Conservation (phyloP, 2,113 vertebrate genomes). For the Lagopus leucura region DNA sequence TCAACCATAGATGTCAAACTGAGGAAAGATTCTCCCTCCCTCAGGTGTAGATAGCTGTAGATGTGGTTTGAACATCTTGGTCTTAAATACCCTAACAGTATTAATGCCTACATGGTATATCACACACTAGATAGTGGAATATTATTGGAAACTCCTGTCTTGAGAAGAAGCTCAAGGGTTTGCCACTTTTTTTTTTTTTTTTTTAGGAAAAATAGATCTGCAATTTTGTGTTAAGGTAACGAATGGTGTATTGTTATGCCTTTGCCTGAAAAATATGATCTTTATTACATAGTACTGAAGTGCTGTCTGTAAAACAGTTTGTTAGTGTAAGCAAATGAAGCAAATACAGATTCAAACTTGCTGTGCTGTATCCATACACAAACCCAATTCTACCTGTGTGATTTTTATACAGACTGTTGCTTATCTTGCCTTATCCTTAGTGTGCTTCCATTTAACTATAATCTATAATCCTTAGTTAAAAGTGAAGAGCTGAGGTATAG, state of each 20-base stretch:
- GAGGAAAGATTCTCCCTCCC: neutral
- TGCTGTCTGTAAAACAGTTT: neutral
- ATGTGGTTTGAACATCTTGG: neutral
- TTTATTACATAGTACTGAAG: conserved; percentile 3
- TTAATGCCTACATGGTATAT: neutral
- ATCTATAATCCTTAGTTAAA: conserved; percentile 4
- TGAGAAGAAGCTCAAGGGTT: neutral
- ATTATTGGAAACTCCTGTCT: neutral
- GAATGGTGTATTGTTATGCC: neutral
- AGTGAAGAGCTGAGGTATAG: neutral
- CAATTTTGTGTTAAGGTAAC: neutral
- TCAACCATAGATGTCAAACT: neutral
- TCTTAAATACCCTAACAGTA: neutral
- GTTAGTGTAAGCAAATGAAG: neutral
- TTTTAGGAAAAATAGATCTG: neutral
- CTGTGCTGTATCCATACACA: neutral
- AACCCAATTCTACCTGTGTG: neutral
- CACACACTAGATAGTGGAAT: neutral
- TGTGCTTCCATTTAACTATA: neutral
- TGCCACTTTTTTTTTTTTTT: neutral
- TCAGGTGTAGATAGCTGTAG: neutral
- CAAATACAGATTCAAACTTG: conserved; percentile 19
- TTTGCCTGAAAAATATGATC: conserved; percentile 19
- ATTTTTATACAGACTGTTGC: neutral
- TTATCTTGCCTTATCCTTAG: neutral